These are phyloP conservation scores for Crenuchus spilurus DNA, from an alignment of 2,797 vertebrate genomes.

Conservation along the genomic window DNA sequence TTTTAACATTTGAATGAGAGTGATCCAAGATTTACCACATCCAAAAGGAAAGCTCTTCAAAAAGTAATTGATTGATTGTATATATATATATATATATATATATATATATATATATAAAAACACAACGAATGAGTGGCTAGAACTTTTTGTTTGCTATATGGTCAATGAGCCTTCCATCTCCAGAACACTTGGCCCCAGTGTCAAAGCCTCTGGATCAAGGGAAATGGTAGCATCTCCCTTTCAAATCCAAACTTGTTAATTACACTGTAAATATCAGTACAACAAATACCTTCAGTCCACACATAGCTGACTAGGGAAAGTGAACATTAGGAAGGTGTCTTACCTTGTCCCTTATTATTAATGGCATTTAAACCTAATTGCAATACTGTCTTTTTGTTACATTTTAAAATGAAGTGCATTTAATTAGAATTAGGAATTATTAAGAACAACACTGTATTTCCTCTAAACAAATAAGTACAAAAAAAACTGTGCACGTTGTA, in stretches of 20 bases:
- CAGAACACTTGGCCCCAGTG: background rate
- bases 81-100: no score
- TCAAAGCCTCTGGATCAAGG: background rate
- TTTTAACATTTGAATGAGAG: background rate
- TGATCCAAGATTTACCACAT: background rate
- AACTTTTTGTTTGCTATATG: background rate
- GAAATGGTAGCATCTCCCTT: background rate
- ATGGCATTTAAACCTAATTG: background rate
- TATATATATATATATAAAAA: no score
- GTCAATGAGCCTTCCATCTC: background rate
- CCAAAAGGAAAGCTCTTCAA: background rate
- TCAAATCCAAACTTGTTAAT: background rate
- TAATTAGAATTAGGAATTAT: background rate
- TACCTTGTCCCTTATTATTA: background rate
- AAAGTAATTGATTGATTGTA: background rate
- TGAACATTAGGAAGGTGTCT: background rate
- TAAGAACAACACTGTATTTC: background rate
- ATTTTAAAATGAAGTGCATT: background rate
- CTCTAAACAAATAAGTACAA: background rate
- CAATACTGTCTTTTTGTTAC: background rate
- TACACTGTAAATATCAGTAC: background rate
- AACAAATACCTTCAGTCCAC: background rate
- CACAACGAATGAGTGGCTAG: background rate
- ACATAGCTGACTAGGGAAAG: background rate
- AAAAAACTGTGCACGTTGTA: conserved; percentile 23